These are phyloP conservation scores for Pollenia amentaria DNA, from an alignment of 2,888 invertebrate genomes.

Conservation along the genomic window DNA sequence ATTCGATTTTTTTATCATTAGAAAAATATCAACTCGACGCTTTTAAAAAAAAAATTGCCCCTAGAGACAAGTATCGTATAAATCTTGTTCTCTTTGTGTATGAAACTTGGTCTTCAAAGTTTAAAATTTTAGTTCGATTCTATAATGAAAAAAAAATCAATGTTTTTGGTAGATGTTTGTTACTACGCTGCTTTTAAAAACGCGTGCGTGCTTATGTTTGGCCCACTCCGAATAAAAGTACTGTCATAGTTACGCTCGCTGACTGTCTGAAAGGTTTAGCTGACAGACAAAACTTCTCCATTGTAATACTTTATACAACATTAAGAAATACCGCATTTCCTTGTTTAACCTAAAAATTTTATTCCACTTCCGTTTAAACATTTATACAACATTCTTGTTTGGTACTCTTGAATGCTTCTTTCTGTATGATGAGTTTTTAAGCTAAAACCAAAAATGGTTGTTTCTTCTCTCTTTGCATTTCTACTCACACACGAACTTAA, in stretches of 20 bases:
- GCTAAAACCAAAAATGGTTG: conserved; percentile 8
- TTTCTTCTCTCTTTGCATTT: conserved; percentile 33
- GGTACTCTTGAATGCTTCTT: not conserved
- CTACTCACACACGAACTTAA: conserved; percentile 53
- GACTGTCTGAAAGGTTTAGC: not conserved
- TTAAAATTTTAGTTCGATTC: too few species aligned
- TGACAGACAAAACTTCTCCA: not conserved
- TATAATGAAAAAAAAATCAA: too few species aligned
- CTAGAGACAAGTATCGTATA: too few species aligned
- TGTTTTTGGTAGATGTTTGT: too few species aligned
- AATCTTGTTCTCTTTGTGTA: too few species aligned
- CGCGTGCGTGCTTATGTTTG: not conserved
- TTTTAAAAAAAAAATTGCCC: too few species aligned
- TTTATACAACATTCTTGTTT: conserved; percentile 44
- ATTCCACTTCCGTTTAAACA: conserved; percentile 56
- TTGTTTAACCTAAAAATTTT: conserved; percentile 66
- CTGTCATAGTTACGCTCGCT: conserved; percentile 7
- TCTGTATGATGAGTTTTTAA: conserved; percentile 33
- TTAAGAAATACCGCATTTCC: conserved; percentile 65
- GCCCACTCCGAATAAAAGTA: not conserved
- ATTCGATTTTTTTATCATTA: too few species aligned
- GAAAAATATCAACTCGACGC: too few species aligned
- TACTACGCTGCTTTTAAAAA: too few species aligned
- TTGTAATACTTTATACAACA: not conserved
- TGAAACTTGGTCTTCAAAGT: too few species aligned